Evolutionary conservation across 2,888 invertebrate species (phyloP).

Genomic region (Acrocera orbiculus): DNA sequence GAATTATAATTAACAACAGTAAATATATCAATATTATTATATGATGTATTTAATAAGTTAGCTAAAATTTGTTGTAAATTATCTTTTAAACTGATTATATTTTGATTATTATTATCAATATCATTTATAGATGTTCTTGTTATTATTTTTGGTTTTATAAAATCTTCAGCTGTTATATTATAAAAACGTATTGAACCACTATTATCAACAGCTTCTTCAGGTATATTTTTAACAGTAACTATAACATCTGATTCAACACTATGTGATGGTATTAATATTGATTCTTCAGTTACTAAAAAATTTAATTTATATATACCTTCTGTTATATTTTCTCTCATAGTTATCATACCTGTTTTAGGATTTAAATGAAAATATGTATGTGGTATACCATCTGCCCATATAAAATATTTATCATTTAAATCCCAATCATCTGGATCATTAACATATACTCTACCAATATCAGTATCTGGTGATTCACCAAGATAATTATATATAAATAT

Average conservation of each 20-base stretch:
- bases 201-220: conserved; percentile 79
- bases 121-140: too few relatives aligned
- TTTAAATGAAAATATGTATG: conserved; percentile 57
- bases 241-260: conserved; percentile 69
- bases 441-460: conserved; percentile 76
- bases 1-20: conserved; percentile 58
- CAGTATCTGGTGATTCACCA: conserved; percentile 61
- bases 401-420: conserved; percentile 73
- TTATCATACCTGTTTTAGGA: conserved; percentile 67
- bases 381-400: conserved; percentile 35
- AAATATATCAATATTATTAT: conserved; percentile 81
- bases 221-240: conserved; percentile 71
- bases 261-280: conserved; percentile 39
- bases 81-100: conserved; percentile 25
- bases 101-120: conserved; percentile 18
- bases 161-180: conserved; percentile 69
- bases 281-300: conserved; percentile 56
- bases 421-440: conserved; percentile 97
- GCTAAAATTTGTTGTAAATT: conserved; percentile 40
- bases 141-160: conserved; percentile 47
- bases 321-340: conserved; percentile 58
- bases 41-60: conserved; percentile 54
- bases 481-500: conserved; percentile 92
- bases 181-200: conserved; percentile 80
- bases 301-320: conserved; percentile 57